A percentile compares a stretch with the other conserved stretches of the same genome.
phyloP scores from a whole-genome alignment of 2,888 invertebrate genomes.

The Amphipoea oculea region DNA sequence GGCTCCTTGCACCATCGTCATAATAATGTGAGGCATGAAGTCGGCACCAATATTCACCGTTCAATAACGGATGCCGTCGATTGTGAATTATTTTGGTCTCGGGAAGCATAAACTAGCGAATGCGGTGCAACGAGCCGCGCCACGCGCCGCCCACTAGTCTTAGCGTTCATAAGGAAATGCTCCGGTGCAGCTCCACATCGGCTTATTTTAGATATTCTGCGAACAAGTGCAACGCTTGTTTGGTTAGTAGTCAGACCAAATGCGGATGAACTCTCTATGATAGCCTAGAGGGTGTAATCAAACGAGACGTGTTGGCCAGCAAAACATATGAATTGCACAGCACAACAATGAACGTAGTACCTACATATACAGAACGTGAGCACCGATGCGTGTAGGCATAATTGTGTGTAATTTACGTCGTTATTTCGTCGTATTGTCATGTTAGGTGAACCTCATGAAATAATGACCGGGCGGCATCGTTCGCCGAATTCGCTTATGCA shows the following conservation, averaged over 20 bases:
- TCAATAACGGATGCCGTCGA: constrained; percentile 85
- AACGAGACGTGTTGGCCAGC: constrained; percentile 56
- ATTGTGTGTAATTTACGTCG: constrained; percentile 71
- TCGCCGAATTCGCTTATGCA: constrained; percentile 81
- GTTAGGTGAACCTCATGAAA: constrained; percentile 78
- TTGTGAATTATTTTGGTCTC: constrained; percentile 88
- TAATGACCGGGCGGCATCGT: constrained; percentile 75
- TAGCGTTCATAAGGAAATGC: constrained; percentile 81
- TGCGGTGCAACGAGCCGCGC: constrained; percentile 64
- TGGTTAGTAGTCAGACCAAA: constrained; percentile 41
- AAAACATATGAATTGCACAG: constrained; percentile 49
- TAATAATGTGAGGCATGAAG: constrained; percentile 64
- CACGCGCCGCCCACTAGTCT: constrained; percentile 72
- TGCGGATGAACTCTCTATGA: constrained; percentile 31
- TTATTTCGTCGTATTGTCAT: constrained; percentile 74
- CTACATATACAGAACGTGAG: constrained; percentile 29
- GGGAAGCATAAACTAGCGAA: constrained; percentile 84
- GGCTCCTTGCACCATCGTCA: constrained; percentile 62
- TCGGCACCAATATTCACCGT: constrained; percentile 73
- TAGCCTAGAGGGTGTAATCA: constrained; percentile 37
- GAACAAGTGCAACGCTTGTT: constrained; percentile 67
- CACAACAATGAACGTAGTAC: constrained; percentile 29
- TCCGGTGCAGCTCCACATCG: constrained; percentile 69
- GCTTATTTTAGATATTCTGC: constrained; percentile 71
- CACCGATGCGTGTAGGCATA: constrained; percentile 54